Percentiles rank a stretch among this genome's conserved stretches.
Evolutionary conservation across 2,888 invertebrate species (phyloP).

Genomic region (Eledona agricola): DNA sequence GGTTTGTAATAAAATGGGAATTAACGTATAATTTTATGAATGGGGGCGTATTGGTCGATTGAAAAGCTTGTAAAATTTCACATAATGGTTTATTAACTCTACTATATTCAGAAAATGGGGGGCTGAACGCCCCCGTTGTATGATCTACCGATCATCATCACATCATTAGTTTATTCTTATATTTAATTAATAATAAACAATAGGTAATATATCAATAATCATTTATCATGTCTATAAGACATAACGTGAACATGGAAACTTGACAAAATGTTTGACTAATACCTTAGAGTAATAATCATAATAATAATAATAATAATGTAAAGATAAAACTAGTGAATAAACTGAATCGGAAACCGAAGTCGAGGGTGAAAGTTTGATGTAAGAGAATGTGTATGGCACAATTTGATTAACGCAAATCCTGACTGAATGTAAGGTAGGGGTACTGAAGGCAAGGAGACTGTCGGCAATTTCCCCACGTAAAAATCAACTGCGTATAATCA

Average conservation of each 20-base stretch:
- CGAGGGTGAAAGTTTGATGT: conserved; percentile 35
- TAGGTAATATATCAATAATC: conserved; percentile 62
- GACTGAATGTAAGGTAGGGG: too few species aligned
- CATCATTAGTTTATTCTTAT: conserved; percentile 70
- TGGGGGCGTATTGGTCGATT: too few species aligned
- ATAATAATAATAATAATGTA: conserved; percentile 13
- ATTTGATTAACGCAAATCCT: conserved; percentile 47
- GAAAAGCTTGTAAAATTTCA: conserved; percentile 60
- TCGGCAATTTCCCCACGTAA: conserved; percentile 52
- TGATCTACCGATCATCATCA: conserved; percentile 77
- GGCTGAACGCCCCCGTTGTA: conserved; percentile 62
- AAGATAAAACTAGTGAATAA: conserved; percentile 33
- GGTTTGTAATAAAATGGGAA: too few species aligned
- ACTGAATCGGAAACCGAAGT: conserved; percentile 46
- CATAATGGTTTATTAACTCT: conserved; percentile 80
- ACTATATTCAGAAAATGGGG: conserved; percentile 74
- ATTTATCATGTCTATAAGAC: conserved; percentile 60
- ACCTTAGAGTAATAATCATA: conserved; percentile 45
- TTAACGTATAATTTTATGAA: too few species aligned
- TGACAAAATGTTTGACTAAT: conserved; percentile 63
- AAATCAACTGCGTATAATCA: conserved; percentile 54
- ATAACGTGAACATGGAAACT: conserved; percentile 61
- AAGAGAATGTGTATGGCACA: conserved; percentile 48
- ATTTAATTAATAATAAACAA: conserved; percentile 64
- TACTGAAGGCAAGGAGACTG: conserved; percentile 56